Percentiles rank a stretch among this genome's conserved stretches.
phyloP scores from a whole-genome alignment of 2,888 invertebrate genomes.

The Anoplius nigerrimus region DNA sequence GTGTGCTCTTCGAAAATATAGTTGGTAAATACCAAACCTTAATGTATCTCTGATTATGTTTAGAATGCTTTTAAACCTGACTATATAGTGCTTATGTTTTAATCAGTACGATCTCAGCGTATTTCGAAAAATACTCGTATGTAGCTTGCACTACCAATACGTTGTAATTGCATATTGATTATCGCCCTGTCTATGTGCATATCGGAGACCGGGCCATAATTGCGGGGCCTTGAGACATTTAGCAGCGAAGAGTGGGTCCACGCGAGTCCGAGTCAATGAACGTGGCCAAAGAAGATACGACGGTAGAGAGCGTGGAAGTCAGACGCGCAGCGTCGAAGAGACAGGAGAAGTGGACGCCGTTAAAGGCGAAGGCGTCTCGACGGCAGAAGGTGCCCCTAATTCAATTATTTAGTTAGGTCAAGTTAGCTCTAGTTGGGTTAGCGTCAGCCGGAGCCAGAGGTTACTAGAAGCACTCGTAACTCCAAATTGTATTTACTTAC shows the following conservation, averaged over 20 bases:
- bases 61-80: too few relatives aligned
- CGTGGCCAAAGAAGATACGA: neutral
- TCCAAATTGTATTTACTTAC: slow-evolving; percentile 64
- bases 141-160: too few relatives aligned
- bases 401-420: slow-evolving; percentile 63
- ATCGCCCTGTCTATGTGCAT: too few relatives aligned
- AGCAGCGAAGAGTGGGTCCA: slow-evolving; percentile 14
- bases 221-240: too few relatives aligned
- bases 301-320: neutral
- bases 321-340: neutral
- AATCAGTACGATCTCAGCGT: too few relatives aligned
- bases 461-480: slow-evolving; percentile 59
- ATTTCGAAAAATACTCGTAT: too few relatives aligned
- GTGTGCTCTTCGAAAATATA: too few relatives aligned
- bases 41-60: too few relatives aligned
- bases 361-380: slow-evolving; percentile 10
- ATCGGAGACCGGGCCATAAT: too few relatives aligned
- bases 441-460: slow-evolving; percentile 54
- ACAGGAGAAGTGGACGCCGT: slow-evolving; percentile 16
- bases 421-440: slow-evolving; percentile 56
- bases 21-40: too few relatives aligned
- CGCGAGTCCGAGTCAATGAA: slow-evolving; percentile 9
- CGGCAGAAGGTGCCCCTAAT: slow-evolving; percentile 54
- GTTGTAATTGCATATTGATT: too few relatives aligned
- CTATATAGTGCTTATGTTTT: too few relatives aligned